Evolutionary conservation across 2,113 vertebrate genomes (phyloP).

Genomic region (Oostethus manadensis): DNA sequence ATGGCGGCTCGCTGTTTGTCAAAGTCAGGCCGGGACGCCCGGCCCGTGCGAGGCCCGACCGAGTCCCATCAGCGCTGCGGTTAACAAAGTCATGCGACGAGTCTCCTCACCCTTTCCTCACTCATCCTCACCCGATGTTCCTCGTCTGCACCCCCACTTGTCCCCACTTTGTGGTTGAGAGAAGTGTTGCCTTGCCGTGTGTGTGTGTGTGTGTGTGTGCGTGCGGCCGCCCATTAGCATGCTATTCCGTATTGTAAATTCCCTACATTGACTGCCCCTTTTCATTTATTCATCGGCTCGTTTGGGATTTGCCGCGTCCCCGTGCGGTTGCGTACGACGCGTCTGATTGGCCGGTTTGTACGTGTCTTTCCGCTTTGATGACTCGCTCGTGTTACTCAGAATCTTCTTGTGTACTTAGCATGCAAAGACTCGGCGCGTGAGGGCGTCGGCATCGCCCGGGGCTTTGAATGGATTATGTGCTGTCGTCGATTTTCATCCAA

Average conservation of each 20-base stretch:
- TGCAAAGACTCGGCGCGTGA: slow-evolving; percentile 12
- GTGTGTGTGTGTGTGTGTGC: slow-evolving; percentile 3
- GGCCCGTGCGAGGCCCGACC: slow-evolving; percentile 25
- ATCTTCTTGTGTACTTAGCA: slow-evolving; percentile 43
- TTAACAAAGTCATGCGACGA: slow-evolving; percentile 62
- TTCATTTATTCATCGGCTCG: slow-evolving; percentile 71
- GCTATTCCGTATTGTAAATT: slow-evolving; percentile 45
- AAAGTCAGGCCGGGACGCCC: slow-evolving; percentile 27
- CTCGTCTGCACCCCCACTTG: slow-evolving; percentile 42
- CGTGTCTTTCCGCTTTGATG: slow-evolving; percentile 33
- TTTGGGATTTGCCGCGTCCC: slow-evolving; percentile 47
- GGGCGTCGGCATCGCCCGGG: slow-evolving; percentile 23
- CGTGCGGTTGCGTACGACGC: slow-evolving; percentile 18
- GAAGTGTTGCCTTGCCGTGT: slow-evolving; percentile 41
- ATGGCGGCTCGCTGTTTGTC: slow-evolving; percentile 17
- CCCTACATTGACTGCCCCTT: slow-evolving; percentile 33
- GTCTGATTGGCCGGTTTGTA: slow-evolving; percentile 30
- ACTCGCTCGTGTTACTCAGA: slow-evolving; percentile 26
- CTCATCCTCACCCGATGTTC: slow-evolving; percentile 39
- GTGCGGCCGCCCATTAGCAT: slow-evolving; percentile 49
- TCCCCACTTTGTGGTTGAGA: slow-evolving; percentile 63
- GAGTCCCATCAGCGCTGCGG: slow-evolving; percentile 57
- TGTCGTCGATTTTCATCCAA: no score
- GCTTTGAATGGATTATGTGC: slow-evolving; percentile 38
- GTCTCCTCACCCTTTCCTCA: slow-evolving; percentile 46